phyloP scores from a whole-genome alignment of 2,113 vertebrate genomes.

The Phalacrocorax brasilianus region DNA sequence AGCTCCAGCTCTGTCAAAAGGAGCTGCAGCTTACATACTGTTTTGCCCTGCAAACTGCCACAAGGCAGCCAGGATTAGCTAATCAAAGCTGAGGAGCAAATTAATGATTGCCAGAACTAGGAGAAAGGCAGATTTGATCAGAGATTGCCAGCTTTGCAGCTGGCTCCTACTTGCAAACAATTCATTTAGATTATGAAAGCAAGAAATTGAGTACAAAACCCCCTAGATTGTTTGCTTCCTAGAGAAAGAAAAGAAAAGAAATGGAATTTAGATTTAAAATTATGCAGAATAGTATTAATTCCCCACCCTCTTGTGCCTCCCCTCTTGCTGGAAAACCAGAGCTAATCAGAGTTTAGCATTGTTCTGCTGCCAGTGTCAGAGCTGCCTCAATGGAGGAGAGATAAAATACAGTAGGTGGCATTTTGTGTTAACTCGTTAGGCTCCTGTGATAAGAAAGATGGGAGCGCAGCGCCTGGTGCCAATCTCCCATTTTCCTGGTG shows the following conservation, averaged over 20 bases:
- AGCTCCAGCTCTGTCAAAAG: neutral
- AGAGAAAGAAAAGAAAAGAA: conserved; percentile 60
- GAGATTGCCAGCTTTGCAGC: conserved; percentile 53
- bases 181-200: conserved; percentile 72
- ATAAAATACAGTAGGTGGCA: conserved; percentile 36
- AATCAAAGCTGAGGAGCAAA: conserved; percentile 42
- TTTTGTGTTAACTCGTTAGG: conserved; percentile 38
- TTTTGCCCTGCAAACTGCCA: neutral
- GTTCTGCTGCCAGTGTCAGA: conserved; percentile 38
- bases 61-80: conserved; percentile 35
- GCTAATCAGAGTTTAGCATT: conserved; percentile 43
- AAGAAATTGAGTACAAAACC: conserved; percentile 60
- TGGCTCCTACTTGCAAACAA: conserved; percentile 71
- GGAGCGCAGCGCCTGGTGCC: accelerated
- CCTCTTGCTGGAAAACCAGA: conserved; percentile 31
- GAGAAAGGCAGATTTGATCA: conserved; percentile 22
- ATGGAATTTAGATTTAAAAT: conserved; percentile 70
- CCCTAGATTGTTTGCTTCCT: conserved; percentile 65
- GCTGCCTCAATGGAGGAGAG: conserved; percentile 43
- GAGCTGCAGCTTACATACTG: neutral
- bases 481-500: accelerated
- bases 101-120: conserved; percentile 22
- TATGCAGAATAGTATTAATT: conserved; percentile 58
- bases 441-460: accelerated
- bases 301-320: conserved; percentile 44